phyloP scores from a whole-genome alignment of 1,140 invertebrate genomes.

The Lycorma delicatula region DNA sequence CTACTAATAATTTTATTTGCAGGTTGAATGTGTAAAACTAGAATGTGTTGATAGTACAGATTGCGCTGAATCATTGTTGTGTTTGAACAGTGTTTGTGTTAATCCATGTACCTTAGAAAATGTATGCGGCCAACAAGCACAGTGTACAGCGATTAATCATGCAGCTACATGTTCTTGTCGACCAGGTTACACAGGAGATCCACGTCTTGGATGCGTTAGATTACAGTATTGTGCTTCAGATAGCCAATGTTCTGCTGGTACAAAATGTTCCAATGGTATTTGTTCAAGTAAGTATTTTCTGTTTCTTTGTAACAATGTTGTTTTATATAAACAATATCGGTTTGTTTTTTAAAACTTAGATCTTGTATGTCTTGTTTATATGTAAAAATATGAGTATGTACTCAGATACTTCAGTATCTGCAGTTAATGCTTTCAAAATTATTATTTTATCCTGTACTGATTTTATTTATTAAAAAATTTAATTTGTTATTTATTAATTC shows the following conservation, averaged over 20 bases:
- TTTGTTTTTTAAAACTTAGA: too few species aligned
- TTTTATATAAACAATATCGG: too few species aligned
- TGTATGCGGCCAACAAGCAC: slow-evolving; percentile 70
- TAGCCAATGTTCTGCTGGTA: slow-evolving; percentile 66
- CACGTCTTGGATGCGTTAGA: slow-evolving; percentile 68
- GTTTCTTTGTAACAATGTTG: too few species aligned
- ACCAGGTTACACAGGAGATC: slow-evolving; percentile 74
- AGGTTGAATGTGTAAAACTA: slow-evolving; percentile 53
- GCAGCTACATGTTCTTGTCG: slow-evolving; percentile 70
- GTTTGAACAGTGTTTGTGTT: slow-evolving; percentile 67
- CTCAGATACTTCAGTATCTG: too few species aligned
- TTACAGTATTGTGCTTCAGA: slow-evolving; percentile 70
- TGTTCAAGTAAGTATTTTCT: slow-evolving; percentile 59
- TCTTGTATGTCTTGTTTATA: too few species aligned
- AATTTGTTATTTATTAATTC: too few species aligned
- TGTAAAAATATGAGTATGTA: too few species aligned
- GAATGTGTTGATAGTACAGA: slow-evolving; percentile 74
- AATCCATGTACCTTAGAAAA: slow-evolving; percentile 71
- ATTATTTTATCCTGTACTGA: too few species aligned
- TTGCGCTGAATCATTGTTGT: slow-evolving; percentile 57
- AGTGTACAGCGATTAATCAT: slow-evolving; percentile 37
- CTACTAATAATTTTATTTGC: slow-evolving; percentile 10
- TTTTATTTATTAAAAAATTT: too few species aligned
- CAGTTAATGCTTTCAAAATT: too few species aligned
- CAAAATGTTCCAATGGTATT: slow-evolving; percentile 70